Base-by-base conservation (phyloP, 1,140 invertebrate genomes). In the Drosophila murphyi region DNA sequence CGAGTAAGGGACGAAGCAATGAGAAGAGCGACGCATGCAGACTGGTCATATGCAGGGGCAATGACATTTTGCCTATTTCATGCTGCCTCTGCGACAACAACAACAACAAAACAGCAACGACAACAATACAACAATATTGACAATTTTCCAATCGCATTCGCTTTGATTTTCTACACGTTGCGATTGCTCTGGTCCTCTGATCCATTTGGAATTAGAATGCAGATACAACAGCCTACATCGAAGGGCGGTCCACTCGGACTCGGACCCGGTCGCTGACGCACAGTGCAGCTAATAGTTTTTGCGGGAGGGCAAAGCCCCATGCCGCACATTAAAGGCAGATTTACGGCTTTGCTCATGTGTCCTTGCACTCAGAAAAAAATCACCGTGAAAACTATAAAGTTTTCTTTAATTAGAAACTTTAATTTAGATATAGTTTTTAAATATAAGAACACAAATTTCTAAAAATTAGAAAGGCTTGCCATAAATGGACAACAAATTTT, bases 251-350 rank as follows among this genome's bases (percentile, higher is more conserved):
- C 45, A 43, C 62, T 35, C 31, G 32, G 31, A 20, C 20, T 20
- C 20, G 20, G 20, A 20, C 20, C 47, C 56, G 52, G 52, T 72
- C 31, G 51, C 20, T 20, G 64, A 72, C 76, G 37, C 75, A 55
- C 64, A 72, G 68, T 83, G 81, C 81, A 83, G 81, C 80, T 83
- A 83, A 83, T 83, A 83, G 81, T 83, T 83, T 83, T 79, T 63
- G 37, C 56, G 55, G 34, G 55, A 60, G 34, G 6, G 37, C 48
- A 67, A 55, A 20, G 51, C 65, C 45, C 50, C 70, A 47, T 71
- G 59, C 52, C 59, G 59, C 51, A 63, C 68, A 82, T 73, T 74
- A 74, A 63, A 55, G 72, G 29, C 68, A 75, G 59, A 71, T 64
- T 75, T 71, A 71, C 68, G 54, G 60, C 59, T 20, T 20, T 20